These are phyloP conservation scores for Spea hammondii DNA, from an alignment of 2,797 vertebrate genomes.

Conservation along the genomic window DNA sequence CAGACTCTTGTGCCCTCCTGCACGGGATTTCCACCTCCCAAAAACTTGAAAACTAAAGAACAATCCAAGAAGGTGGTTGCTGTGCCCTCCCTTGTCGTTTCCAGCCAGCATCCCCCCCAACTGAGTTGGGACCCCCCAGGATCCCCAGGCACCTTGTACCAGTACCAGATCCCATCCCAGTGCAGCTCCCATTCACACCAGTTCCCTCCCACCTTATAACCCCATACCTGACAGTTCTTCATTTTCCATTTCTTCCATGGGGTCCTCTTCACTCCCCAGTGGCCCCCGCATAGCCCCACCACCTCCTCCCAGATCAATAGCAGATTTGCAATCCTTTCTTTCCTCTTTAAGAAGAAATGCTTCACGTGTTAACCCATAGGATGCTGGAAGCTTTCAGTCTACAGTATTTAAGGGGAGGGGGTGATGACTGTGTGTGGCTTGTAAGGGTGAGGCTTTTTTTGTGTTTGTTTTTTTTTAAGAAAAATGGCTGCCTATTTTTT, in stretches of 20 bases:
- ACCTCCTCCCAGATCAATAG: conserved; percentile 23
- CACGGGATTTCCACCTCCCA: conserved; percentile 22
- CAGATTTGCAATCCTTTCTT: conserved; percentile 61
- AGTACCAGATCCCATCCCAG: conserved; percentile 1
- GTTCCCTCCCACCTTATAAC: conserved; percentile 59
- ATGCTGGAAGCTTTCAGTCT: conserved; percentile 67
- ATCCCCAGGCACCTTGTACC: conserved; percentile 55
- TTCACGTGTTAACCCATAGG: conserved; percentile 71
- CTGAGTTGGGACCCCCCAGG: conserved; percentile 52
- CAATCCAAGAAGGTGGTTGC: conserved; percentile 7
- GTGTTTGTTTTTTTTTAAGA: conserved; percentile 31
- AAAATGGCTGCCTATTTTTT: conserved; percentile 68
- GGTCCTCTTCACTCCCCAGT: conserved; percentile 88
- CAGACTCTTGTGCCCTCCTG: conserved; percentile 28
- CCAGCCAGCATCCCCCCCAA: background rate
- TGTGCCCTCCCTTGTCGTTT: background rate
- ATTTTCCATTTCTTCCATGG: conserved; percentile 87
- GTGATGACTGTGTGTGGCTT: conserved; percentile 55
- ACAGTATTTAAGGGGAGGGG: conserved; percentile 58
- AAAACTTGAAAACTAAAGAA: conserved; percentile 42
- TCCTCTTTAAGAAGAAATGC: conserved; percentile 42
- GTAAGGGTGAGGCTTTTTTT: conserved; percentile 56
- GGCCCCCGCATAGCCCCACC: conserved; percentile 85
- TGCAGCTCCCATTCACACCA: conserved; percentile 43
- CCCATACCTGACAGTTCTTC: conserved; percentile 88